These are phyloP conservation scores for Pteronotus mesoamericanus DNA, from an alignment of 2,797 vertebrate genomes.

Conservation along the genomic window DNA sequence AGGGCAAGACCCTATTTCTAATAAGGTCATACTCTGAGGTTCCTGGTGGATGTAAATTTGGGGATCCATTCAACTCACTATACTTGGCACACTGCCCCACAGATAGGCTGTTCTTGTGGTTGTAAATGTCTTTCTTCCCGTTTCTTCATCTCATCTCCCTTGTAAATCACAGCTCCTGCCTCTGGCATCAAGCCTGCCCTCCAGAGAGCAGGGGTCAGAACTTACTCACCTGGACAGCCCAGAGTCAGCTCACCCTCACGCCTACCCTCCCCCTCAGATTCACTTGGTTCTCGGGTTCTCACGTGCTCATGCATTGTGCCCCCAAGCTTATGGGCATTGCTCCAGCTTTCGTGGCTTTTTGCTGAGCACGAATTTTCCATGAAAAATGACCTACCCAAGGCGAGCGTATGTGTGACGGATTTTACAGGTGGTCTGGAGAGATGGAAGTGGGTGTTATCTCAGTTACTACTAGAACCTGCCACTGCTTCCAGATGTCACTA, in stretches of 20 bases:
- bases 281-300: background rate
- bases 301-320: rapidly evolving
- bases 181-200: background rate
- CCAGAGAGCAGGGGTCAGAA: background rate
- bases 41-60: background rate
- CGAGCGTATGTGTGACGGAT: background rate
- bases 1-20: background rate
- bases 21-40: background rate
- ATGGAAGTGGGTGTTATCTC: background rate
- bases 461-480: background rate
- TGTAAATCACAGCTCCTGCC: background rate
- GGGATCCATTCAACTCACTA: background rate
- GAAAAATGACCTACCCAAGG: background rate
- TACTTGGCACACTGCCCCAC: background rate
- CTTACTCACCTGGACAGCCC: background rate
- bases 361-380: background rate
- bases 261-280: background rate
- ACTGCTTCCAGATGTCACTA: background rate
- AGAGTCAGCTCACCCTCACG: background rate
- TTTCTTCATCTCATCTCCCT: background rate
- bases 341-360: background rate
- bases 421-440: background rate
- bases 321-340: background rate
- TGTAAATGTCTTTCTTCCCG: background rate
- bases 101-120: background rate